These are phyloP conservation scores for Mus caroli DNA, from an alignment of 2,797 vertebrate species.

Conservation along the genomic window DNA sequence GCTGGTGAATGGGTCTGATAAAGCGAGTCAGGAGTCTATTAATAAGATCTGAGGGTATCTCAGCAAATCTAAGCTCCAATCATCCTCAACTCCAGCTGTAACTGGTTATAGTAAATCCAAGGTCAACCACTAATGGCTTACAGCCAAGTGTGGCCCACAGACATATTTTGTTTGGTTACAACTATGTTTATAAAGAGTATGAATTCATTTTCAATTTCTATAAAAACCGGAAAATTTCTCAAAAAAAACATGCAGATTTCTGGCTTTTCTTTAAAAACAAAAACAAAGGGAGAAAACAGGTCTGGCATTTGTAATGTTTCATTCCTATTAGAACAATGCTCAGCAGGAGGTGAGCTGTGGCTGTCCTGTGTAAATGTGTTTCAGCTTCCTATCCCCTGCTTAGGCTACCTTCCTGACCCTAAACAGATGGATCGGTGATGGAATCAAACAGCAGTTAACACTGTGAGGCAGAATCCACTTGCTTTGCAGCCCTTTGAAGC, in stretches of 20 bases:
- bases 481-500: neutral
- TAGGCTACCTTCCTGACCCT: neutral
- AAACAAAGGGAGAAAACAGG: constrained; percentile 3
- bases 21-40: neutral
- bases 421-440: neutral
- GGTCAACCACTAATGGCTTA: neutral
- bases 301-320: neutral
- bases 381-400: neutral
- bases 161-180: constrained; percentile 37
- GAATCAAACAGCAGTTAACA: neutral
- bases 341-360: neutral
- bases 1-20: neutral
- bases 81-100: neutral
- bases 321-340: neutral
- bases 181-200: constrained; percentile 40
- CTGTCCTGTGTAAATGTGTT: too few species aligned
- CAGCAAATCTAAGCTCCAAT: neutral
- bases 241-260: constrained; percentile 48
- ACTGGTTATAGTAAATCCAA: constrained; percentile 26
- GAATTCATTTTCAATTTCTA: constrained; percentile 39
- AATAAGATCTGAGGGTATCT: neutral
- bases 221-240: neutral
- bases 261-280: neutral
- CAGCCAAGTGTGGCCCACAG: neutral
- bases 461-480: neutral